phyloP scores from a whole-genome alignment of 1,140 invertebrate species.

The Cydia splendana region DNA sequence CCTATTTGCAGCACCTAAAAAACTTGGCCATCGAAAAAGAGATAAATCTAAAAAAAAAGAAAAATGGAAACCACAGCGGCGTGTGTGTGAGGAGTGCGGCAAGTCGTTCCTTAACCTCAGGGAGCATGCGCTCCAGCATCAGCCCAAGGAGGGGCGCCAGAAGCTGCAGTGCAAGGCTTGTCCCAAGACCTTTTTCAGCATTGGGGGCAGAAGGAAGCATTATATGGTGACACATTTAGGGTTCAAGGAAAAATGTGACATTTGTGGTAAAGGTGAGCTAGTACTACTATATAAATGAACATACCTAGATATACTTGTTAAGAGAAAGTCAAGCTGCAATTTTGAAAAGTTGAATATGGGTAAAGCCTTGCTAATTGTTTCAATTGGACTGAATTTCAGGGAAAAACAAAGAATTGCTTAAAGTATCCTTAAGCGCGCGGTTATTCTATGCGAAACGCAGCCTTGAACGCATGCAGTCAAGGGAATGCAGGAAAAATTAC shows the following conservation, averaged over 20 bases:
- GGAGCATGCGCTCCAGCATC: conserved; percentile 49
- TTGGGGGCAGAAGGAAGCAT: conserved; percentile 56
- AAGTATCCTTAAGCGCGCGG: too few species aligned
- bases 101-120: conserved; percentile 57
- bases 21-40: background rate
- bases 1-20: background rate
- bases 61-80: conserved; percentile 33
- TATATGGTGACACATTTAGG: conserved; percentile 62
- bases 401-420: too few species aligned
- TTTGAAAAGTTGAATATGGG: too few species aligned
- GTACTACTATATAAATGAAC: too few species aligned
- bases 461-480: too few species aligned
- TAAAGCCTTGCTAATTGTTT: too few species aligned
- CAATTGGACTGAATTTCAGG: too few species aligned
- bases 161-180: conserved; percentile 56
- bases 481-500: too few species aligned
- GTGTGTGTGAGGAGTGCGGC: conserved; percentile 67
- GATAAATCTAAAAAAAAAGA: conserved; percentile 35
- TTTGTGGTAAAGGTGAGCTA: conserved; percentile 66
- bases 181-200: conserved; percentile 51
- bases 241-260: conserved; percentile 54
- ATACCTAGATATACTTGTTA: too few species aligned
- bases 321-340: too few species aligned
- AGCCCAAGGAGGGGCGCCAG: conserved; percentile 42
- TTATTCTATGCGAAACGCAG: too few species aligned